These are phyloP conservation scores for Nesospiza acunhae DNA, from an alignment of 2,113 vertebrate genomes.

Conservation along the genomic window DNA sequence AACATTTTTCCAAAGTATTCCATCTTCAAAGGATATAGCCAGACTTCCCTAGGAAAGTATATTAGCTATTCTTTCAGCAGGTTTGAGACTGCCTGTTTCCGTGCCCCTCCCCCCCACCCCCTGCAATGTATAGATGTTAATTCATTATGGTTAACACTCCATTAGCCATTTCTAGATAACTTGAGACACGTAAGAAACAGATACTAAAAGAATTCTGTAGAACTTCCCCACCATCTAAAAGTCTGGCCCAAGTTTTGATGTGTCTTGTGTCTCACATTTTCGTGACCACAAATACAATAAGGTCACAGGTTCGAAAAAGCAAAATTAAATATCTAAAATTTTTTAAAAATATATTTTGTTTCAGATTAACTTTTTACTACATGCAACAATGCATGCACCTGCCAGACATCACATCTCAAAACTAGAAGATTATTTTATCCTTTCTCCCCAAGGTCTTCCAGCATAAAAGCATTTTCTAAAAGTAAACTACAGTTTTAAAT, in stretches of 20 bases:
- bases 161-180: not conserved
- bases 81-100: not conserved
- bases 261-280: not conserved
- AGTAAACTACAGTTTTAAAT: not conserved
- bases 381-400: not conserved
- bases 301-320: not conserved
- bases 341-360: not conserved
- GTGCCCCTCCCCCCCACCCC: accelerated
- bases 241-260: not conserved
- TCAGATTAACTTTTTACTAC: not conserved
- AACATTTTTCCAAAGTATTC: not conserved
- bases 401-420: not conserved
- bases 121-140: not conserved
- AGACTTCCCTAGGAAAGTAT: not conserved
- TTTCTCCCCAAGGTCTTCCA: not conserved
- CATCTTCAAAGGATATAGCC: not conserved
- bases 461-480: not conserved
- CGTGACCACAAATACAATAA: not conserved
- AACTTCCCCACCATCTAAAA: not conserved
- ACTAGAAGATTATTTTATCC: not conserved
- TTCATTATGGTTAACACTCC: not conserved
- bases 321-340: not conserved
- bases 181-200: not conserved
- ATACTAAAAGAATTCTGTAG: not conserved
- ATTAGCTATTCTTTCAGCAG: not conserved